phyloP scores from a whole-genome alignment of 2,113 vertebrate species.

The Cavia aperea region DNA sequence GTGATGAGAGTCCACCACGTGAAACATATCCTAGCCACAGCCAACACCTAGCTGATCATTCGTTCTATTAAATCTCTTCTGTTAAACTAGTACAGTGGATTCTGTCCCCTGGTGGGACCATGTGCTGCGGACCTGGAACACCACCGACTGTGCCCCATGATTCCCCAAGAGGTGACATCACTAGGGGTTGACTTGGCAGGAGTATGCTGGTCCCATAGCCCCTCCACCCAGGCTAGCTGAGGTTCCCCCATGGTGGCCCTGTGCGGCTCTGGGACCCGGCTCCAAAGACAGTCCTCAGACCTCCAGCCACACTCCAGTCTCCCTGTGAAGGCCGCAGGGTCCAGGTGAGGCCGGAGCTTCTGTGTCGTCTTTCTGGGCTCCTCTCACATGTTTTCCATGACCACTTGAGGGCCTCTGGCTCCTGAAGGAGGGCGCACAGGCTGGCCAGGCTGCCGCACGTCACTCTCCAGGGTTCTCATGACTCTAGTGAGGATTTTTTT shows the following conservation, averaged over 20 bases:
- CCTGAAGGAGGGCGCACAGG: no score
- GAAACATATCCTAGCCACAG: background rate
- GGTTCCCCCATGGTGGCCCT: background rate
- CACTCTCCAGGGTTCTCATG: background rate
- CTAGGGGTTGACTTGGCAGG: background rate
- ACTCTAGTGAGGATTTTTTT: background rate
- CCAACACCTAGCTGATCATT: background rate
- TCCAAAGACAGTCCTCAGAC: no score
- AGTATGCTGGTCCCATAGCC: background rate
- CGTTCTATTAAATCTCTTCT: background rate
- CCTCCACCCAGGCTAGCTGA: background rate
- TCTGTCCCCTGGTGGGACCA: background rate
- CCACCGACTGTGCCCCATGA: background rate
- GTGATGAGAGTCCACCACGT: background rate
- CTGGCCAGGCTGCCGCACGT: background rate
- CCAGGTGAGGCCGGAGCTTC: background rate
- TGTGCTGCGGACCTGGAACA: background rate
- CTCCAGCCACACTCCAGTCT: background rate
- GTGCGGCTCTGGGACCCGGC: background rate
- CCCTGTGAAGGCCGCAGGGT: background rate
- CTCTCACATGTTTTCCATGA: background rate
- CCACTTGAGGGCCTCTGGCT: background rate
- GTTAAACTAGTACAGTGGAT: background rate
- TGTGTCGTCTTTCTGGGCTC: background rate
- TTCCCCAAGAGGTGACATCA: background rate